A percentile compares a stretch with the other conserved stretches of the same genome.
These are phyloP conservation scores for Callosobruchus maculatus DNA, from an alignment of 2,888 invertebrate species.

Conservation along the genomic window DNA sequence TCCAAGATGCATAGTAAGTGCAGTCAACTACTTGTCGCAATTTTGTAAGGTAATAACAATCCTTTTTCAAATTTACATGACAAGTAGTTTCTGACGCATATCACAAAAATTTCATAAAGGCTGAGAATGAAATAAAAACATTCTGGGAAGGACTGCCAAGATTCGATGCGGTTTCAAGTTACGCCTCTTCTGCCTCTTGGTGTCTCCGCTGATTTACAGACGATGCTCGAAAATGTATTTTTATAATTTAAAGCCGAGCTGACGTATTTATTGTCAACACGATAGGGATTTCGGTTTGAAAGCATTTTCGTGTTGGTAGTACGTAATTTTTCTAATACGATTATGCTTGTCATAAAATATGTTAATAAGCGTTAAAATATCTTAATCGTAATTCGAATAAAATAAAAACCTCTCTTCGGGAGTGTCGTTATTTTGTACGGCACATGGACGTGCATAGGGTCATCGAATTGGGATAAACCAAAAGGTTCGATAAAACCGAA, in stretches of 20 bases:
- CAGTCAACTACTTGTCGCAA: no score
- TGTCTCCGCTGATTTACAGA: background rate
- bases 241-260: slow-evolving; percentile 13
- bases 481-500: no score
- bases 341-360: slow-evolving; percentile 16
- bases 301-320: slow-evolving; percentile 12
- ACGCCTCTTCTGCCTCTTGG: no score
- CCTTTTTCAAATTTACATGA: background rate
- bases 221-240: slow-evolving; percentile 1
- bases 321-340: slow-evolving; percentile 14
- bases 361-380: slow-evolving; percentile 17
- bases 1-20: no score
- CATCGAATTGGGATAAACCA: background rate
- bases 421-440: background rate
- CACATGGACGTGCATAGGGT: background rate
- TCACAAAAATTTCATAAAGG: background rate
- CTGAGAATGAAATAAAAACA: background rate
- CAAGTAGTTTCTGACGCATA: background rate
- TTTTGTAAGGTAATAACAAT: no score
- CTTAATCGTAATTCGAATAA: slow-evolving; percentile 7
- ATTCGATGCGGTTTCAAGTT: background rate
- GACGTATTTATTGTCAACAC: slow-evolving; percentile 19
- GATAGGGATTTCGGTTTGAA: slow-evolving; percentile 11
- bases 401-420: background rate
- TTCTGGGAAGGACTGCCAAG: background rate